Conservation (phyloP, 92 coral and sea anemone genomes). For the Umimayanthus chanpuru region DNA sequence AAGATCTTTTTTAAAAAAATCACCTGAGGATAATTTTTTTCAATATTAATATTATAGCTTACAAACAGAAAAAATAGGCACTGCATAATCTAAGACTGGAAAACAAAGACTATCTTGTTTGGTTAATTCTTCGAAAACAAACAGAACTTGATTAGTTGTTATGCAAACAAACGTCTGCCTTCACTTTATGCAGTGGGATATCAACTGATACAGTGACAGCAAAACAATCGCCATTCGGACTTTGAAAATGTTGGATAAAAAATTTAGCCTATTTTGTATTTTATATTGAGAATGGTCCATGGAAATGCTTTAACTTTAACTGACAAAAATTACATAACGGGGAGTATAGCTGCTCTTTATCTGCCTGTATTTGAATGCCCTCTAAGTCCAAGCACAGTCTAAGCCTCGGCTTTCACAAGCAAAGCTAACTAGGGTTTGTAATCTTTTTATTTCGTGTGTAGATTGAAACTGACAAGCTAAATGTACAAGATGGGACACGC, state of each 20-base stretch:
- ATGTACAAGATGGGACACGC: constrained; percentile 11
- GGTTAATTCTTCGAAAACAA: constrained; percentile 13
- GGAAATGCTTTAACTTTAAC: not conserved
- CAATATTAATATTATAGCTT: too few species aligned
- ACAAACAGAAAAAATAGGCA: not conserved
- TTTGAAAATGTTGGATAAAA: not conserved
- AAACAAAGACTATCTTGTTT: constrained; percentile 26
- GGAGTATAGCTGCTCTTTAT: not conserved
- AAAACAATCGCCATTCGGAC: too few species aligned
- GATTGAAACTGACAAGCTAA: constrained; percentile 7
- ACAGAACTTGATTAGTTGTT: constrained; percentile 34
- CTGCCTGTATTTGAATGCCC: not conserved
- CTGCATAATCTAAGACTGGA: not conserved
- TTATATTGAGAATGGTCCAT: not conserved
- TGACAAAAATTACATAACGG: too few species aligned
- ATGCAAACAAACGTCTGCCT: constrained; percentile 29
- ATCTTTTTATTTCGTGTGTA: constrained; percentile 12
- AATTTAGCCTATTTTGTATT: not conserved
- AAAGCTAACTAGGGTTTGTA: not conserved
- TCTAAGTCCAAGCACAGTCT: not conserved
- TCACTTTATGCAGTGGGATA: not conserved
- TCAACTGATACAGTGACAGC: not conserved
- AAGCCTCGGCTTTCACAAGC: not conserved
- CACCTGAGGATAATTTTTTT: not conserved
- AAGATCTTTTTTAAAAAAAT: too few species aligned